These are phyloP conservation scores for Drosophila putrida DNA, from an alignment of 2,888 invertebrate species.

Conservation along the genomic window DNA sequence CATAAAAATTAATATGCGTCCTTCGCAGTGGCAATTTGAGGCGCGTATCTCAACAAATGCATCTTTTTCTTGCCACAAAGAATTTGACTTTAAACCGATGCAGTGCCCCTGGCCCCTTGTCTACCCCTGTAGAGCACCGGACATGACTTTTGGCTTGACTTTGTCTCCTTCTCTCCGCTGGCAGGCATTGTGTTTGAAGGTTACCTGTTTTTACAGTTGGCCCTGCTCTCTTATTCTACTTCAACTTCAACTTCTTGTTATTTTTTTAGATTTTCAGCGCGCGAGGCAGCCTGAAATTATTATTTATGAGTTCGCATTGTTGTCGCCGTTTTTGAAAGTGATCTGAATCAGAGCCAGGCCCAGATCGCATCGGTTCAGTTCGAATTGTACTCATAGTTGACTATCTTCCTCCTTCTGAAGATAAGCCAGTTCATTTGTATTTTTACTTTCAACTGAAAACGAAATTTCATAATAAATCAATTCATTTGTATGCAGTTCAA, in stretches of 20 bases:
- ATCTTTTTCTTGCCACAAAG: constrained; percentile 33
- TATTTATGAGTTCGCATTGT: constrained; percentile 81
- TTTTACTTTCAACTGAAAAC: constrained; percentile 74
- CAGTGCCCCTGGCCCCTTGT: constrained; percentile 1
- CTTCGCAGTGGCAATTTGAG: constrained; percentile 75
- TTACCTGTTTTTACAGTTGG: constrained; percentile 79
- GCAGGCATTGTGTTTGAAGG: constrained; percentile 61
- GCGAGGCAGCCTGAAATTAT: constrained; percentile 65
- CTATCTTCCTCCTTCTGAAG: constrained; percentile 39
- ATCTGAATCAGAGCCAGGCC: constrained; percentile 61
- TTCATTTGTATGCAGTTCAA: constrained; percentile 68
- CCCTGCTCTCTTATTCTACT: constrained; percentile 32
- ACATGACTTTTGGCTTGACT: constrained; percentile 76
- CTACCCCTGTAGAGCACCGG: constrained; percentile 35
- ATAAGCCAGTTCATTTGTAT: constrained; percentile 52
- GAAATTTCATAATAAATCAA: constrained; percentile 73
- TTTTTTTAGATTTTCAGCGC: constrained; percentile 48
- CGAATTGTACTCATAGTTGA: constrained; percentile 32
- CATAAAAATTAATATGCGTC: constrained; percentile 84
- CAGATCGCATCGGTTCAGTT: constrained; percentile 28
- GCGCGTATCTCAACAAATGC: constrained; percentile 63
- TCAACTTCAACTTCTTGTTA: constrained; percentile 35
- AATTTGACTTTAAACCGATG: constrained; percentile 57
- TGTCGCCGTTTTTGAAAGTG: constrained; percentile 71
- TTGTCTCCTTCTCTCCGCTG: constrained; percentile 35